Conservation (phyloP, 2,888 invertebrate species). For the Spialia ferax region DNA sequence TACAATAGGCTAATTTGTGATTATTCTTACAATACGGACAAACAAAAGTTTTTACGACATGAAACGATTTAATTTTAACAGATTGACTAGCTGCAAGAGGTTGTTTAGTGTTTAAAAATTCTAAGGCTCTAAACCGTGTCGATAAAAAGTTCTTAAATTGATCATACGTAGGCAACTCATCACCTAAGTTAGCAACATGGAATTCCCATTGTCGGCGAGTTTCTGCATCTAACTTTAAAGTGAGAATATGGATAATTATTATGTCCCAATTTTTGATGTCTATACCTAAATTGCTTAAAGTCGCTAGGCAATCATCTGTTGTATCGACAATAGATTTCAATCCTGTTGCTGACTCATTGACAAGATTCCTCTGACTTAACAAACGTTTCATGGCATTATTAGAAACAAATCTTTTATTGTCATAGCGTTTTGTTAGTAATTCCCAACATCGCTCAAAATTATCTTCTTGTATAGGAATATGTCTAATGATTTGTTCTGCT, state of each 20-base stretch:
- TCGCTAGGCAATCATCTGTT: slow-evolving; percentile 7
- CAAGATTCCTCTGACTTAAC: slow-evolving; percentile 6
- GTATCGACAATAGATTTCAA: slow-evolving; percentile 11
- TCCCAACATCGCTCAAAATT: slow-evolving; percentile 17
- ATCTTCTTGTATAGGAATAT: slow-evolving; percentile 13
- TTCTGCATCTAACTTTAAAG: slow-evolving; percentile 18
- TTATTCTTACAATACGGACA: slow-evolving; percentile 10
- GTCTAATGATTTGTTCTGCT: slow-evolving; percentile 13
- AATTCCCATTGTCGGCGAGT: slow-evolving; percentile 20
- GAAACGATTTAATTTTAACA: slow-evolving; percentile 4
- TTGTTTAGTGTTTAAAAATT: slow-evolving; percentile 4
- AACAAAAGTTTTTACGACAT: neutral
- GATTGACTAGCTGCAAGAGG: neutral
- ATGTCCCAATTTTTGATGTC: slow-evolving; percentile 9
- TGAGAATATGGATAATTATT: slow-evolving; percentile 14
- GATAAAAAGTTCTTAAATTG: slow-evolving; percentile 9
- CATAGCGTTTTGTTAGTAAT: neutral
- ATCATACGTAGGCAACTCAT: slow-evolving; percentile 14
- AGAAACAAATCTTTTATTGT: slow-evolving; percentile 9
- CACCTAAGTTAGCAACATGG: neutral
- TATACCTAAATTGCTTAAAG: slow-evolving; percentile 12
- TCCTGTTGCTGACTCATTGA: neutral
- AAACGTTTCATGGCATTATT: slow-evolving; percentile 16
- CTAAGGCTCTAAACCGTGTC: slow-evolving; percentile 6
- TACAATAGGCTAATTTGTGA: slow-evolving; percentile 13